Evolutionary conservation across 2,888 invertebrate genomes (phyloP).

Genomic region (Lottia scabra): DNA sequence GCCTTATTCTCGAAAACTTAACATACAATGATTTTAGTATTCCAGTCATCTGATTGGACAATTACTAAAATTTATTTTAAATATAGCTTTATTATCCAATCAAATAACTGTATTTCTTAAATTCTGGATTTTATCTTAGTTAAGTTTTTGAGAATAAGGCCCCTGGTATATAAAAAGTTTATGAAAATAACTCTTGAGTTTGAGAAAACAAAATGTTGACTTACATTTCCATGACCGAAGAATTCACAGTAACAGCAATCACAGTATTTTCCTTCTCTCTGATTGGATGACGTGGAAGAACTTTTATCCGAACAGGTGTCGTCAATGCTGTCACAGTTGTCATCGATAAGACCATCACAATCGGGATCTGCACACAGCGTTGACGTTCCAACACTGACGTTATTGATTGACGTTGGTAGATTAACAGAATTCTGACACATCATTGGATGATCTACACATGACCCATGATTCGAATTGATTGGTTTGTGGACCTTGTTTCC

Average conservation of each 20-base stretch:
- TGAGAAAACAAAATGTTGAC: no score
- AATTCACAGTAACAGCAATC: slow-evolving; percentile 86
- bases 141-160: no score
- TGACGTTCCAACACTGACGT: slow-evolving; percentile 59
- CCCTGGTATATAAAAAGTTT: no score
- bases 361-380: slow-evolving; percentile 59
- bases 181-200: no score
- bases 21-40: no score
- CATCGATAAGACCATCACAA: slow-evolving; percentile 61
- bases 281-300: slow-evolving; percentile 70
- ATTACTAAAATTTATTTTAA: no score
- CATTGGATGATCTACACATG: slow-evolving; percentile 21
- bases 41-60: no score
- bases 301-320: slow-evolving; percentile 71
- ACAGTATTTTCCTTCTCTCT: slow-evolving; percentile 74
- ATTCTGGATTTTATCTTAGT: no score
- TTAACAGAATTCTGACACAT: slow-evolving; percentile 41
- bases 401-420: slow-evolving; percentile 52
- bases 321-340: slow-evolving; percentile 65
- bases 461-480: not conserved
- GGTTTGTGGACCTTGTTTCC: slow-evolving; percentile 29
- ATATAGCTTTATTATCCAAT: no score
- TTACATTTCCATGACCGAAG: slow-evolving; percentile 79
- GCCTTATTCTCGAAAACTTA: no score
- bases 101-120: no score